Percentiles rank a stretch among this genome's conserved stretches.
Evolutionary conservation across 1,140 invertebrate genomes (phyloP).

Genomic region (Steinernema feltiae): DNA sequence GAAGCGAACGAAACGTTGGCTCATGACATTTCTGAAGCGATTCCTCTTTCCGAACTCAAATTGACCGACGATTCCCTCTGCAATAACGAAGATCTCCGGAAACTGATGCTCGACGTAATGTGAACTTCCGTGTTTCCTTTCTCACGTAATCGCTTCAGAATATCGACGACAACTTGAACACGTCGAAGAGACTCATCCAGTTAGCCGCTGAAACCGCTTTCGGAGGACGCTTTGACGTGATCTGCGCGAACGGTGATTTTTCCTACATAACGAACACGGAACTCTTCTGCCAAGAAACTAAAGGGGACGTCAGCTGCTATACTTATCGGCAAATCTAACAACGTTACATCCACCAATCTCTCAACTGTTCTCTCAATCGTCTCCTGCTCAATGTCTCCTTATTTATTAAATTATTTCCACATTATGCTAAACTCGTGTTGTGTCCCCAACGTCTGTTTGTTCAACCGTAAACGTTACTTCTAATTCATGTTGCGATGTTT

Average conservation of each 20-base stretch:
- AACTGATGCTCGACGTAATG: conserved; percentile 22
- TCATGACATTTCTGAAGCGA: conserved; percentile 14
- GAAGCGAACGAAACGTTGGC: neutral
- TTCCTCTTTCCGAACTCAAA: conserved; percentile 26
- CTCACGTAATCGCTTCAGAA: conserved; percentile 16
- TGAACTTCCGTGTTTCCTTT: neutral
- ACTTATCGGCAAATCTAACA: conserved; percentile 38
- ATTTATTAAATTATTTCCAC: conserved; percentile 4
- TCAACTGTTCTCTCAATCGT: no score
- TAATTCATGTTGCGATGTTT: no score
- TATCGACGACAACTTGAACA: conserved; percentile 41
- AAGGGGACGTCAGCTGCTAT: conserved; percentile 39
- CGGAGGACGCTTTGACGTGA: conserved; percentile 35
- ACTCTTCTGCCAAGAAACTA: conserved; percentile 38
- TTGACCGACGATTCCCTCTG: conserved; percentile 37
- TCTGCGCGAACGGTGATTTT: conserved; percentile 42
- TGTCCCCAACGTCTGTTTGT: no score
- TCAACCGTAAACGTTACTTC: no score
- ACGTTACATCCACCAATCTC: no score
- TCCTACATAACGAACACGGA: conserved; percentile 39
- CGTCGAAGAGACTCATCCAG: conserved; percentile 40
- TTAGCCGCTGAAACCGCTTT: conserved; percentile 37
- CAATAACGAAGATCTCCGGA: conserved; percentile 37
- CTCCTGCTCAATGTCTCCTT: neutral
- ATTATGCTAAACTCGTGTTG: no score